Evolutionary conservation across 2,797 vertebrate species (phyloP), one percentile per base, ranked within the genome.

Genomic region (Synanceia verrucosa): DNA sequence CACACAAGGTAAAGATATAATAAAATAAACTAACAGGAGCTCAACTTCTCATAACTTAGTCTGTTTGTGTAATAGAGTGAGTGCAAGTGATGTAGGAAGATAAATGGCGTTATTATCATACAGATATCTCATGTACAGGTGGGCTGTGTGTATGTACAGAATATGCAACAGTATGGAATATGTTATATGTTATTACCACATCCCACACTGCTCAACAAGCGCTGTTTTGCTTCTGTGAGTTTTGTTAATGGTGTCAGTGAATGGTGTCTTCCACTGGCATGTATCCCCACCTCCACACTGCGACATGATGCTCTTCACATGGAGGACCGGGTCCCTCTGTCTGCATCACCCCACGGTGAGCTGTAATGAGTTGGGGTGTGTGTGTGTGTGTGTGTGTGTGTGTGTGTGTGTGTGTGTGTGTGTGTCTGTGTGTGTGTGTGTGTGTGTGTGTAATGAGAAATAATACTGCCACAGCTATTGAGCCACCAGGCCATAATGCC

Each of bases 271-370:
- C 63, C 55, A 21, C 28, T 33, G 74, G 53, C 8, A 48, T 62
- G 79, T 41, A 62, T 52, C 29, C 7, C 75, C 76, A 69, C 83
- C 76, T 79, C 66, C 78, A 77, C 76, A 76, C 67, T 58, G 70
- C 47, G 79, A 81, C 57, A 44, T 44, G 24, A 74, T 64, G 60
- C 31, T 61, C 43, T 78, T 82, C 52, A 65, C 29, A 65, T 44
- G 66, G 67, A 75, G 79, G 50, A 63, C 65, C 6, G 13, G 26
- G 72, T 62, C 73, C 70, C 82, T 73, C 73, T 43, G 72, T 87
- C 86, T 86, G 74, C 86, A 78, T 86, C 87, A 47, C 80, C 88
- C 90, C 83, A 84, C 73, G 28, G 86, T 81, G 88, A 83, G 85
- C 80, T 76, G 78, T 89, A 89, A 89, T 86, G 88, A 89, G 76